A percentile compares a stretch with the other conserved stretches of the same genome.
Conservation (phyloP, 2,888 invertebrate genomes). For the Dolichopus griseipennis region DNA sequence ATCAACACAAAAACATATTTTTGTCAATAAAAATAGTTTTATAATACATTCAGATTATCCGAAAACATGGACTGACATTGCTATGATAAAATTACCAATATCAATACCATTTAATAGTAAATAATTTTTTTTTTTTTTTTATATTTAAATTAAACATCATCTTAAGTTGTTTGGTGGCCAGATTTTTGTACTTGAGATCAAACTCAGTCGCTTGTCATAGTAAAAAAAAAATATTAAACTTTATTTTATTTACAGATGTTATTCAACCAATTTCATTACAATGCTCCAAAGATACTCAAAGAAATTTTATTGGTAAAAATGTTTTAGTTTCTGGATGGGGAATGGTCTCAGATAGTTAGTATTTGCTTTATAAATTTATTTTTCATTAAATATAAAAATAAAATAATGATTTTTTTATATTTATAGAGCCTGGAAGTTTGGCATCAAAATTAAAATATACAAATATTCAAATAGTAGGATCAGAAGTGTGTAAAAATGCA, state of each 20-base stretch:
- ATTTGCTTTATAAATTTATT: not conserved
- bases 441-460: not conserved
- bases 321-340: not conserved
- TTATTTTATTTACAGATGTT: not conserved
- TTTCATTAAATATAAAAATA: not conserved
- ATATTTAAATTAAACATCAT: no score
- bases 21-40: not conserved
- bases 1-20: not conserved
- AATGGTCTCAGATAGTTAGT: constrained; percentile 4
- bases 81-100: not conserved
- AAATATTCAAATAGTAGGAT: not conserved
- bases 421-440: not conserved
- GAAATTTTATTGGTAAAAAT: not conserved
- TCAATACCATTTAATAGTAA: not conserved
- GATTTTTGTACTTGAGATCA: no score
- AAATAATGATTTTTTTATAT: not conserved
- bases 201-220: no score
- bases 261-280: not conserved
- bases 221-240: not conserved
- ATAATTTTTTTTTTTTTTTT: not conserved
- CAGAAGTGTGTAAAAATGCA: not conserved
- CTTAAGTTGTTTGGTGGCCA: no score
- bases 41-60: not conserved
- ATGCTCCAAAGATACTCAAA: not conserved
- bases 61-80: not conserved